These are phyloP conservation scores for Pelmatolapia mariae DNA, from an alignment of 2,113 vertebrate genomes.

Conservation along the genomic window DNA sequence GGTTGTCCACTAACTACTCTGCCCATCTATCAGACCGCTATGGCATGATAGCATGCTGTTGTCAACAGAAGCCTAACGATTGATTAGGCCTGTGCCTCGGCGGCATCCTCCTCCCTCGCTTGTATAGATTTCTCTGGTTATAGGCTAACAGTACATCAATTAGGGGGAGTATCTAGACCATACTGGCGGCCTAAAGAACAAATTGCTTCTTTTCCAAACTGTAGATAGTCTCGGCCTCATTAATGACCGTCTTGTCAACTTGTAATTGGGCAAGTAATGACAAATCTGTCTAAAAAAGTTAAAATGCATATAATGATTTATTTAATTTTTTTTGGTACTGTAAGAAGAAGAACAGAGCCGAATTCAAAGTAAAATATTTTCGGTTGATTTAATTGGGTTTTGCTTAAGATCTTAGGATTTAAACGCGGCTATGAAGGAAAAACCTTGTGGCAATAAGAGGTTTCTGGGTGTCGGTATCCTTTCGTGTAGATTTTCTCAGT, in stretches of 20 bases:
- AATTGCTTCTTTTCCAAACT: conserved; percentile 59
- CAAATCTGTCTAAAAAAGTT: conserved; percentile 31
- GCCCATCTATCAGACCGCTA: conserved; percentile 56
- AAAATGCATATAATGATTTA: background rate
- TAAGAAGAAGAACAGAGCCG: background rate
- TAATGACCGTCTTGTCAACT: conserved; percentile 50
- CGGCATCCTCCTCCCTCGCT: conserved; percentile 26
- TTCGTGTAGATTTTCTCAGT: conserved; percentile 15
- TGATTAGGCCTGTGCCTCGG: conserved; percentile 60
- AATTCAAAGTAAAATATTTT: conserved; percentile 11
- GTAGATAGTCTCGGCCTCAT: conserved; percentile 45
- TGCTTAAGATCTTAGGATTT: conserved; percentile 19
- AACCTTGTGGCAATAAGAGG: conserved; percentile 23
- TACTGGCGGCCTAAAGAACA: conserved; percentile 55
- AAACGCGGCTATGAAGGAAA: conserved; percentile 9
- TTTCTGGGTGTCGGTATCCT: conserved; percentile 20
- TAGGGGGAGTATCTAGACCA: conserved; percentile 61
- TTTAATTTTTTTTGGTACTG: background rate
- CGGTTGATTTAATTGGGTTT: background rate
- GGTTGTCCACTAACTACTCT: conserved; percentile 21
- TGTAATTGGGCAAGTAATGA: conserved; percentile 48
- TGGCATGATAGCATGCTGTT: conserved; percentile 60
- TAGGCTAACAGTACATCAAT: conserved; percentile 67
- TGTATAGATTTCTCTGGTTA: conserved; percentile 57
- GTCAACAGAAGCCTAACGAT: conserved; percentile 59